These are phyloP conservation scores for Habroteleia sp. DNA, from an alignment of 2,888 invertebrate species.

Conservation along the genomic window DNA sequence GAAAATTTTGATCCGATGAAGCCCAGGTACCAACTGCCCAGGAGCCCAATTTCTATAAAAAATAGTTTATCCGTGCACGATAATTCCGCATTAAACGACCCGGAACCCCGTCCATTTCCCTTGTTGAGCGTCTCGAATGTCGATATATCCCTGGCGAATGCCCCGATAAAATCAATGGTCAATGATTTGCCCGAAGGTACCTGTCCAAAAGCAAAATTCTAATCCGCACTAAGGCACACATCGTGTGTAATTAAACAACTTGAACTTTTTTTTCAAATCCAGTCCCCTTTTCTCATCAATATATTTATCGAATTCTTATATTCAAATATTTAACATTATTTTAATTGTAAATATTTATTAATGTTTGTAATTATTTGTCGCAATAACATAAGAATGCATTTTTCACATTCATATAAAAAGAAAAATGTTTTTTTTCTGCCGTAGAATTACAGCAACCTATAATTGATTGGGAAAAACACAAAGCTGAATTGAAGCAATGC, in stretches of 20 bases:
- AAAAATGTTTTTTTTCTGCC: not conserved
- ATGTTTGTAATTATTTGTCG: too few relatives aligned
- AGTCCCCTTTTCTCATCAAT: too few relatives aligned
- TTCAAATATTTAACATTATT: too few relatives aligned
- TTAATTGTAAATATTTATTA: too few relatives aligned
- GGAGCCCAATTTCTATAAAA: conserved; percentile 67
- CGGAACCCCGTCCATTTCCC: conserved; percentile 13
- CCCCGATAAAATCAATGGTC: conserved; percentile 46
- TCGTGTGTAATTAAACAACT: too few relatives aligned
- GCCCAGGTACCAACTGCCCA: conserved; percentile 68
- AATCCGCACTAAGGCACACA: conserved; percentile 8
- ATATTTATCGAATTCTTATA: too few relatives aligned
- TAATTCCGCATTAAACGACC: conserved; percentile 15
- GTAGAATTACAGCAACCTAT: conserved; percentile 47
- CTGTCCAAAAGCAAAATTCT: conserved; percentile 24
- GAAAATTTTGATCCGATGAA: conserved; percentile 70
- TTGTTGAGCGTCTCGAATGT: conserved; percentile 31
- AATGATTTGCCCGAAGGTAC: conserved; percentile 57
- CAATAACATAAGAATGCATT: too few relatives aligned
- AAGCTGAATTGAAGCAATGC: conserved; percentile 69
- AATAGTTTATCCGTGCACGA: conserved; percentile 10
- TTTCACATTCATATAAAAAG: not conserved
- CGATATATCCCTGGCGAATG: conserved; percentile 40
- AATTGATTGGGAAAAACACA: conserved; percentile 72
- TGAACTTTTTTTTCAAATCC: too few relatives aligned